A percentile compares a stretch with the other conserved stretches of the same genome.
Conservation (phyloP, 1,140 invertebrate species). For the Drosophila simulans region DNA sequence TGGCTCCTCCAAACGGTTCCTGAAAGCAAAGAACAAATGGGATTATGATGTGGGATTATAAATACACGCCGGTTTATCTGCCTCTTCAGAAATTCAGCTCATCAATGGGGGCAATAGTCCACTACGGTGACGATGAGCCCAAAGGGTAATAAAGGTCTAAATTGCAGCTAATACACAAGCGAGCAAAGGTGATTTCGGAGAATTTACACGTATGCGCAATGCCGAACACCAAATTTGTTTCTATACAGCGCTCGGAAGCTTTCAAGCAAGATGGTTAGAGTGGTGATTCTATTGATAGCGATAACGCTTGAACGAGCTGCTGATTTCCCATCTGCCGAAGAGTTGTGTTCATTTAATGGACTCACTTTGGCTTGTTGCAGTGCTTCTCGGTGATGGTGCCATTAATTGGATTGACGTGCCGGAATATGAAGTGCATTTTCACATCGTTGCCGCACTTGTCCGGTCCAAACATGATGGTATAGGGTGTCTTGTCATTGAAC, state of each 20-base stretch:
- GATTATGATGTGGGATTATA: conserved; percentile 4
- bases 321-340: neutral
- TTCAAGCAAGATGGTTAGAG: neutral
- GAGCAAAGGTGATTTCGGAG: conserved; percentile 4
- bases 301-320: conserved; percentile 3
- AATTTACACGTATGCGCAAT: neutral
- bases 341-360: conserved; percentile 23
- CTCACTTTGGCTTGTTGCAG: conserved; percentile 93
- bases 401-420: conserved; percentile 97
- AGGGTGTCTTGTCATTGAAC: conserved; percentile 98
- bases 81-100: conserved; percentile 4
- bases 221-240: neutral
- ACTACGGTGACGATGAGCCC: conserved; percentile 3
- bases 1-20: conserved; percentile 92
- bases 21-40: conserved; percentile 51
- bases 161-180: neutral
- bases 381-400: conserved; percentile 95
- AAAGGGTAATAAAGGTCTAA: neutral
- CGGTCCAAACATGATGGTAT: conserved; percentile 99
- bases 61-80: conserved; percentile 33
- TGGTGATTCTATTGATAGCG: neutral
- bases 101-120: conserved; percentile 6
- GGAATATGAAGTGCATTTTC: conserved; percentile 99
- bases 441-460: conserved; percentile 99
- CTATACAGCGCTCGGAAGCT: too few species aligned